Base-by-base conservation (phyloP, 2,888 invertebrate genomes). In the Epistrophe grossulariae region DNA sequence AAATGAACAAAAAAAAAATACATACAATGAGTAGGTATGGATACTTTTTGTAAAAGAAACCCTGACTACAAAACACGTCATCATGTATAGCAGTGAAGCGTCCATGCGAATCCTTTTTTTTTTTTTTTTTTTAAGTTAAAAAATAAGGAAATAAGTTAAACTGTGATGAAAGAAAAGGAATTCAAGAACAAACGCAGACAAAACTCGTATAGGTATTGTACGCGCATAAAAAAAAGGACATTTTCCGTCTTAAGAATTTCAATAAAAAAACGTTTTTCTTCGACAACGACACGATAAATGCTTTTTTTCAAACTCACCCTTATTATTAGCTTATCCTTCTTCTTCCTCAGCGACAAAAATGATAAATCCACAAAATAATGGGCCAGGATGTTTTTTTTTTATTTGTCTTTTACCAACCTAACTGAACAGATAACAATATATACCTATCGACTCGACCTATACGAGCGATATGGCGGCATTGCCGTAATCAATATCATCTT, bases 211-310 rank as follows among this genome's bases (percentile, higher is more conserved):
- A 15, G 24, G 24, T 24, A 5, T 5, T n/a, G 17, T 8, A 40
- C 11, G 66, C 17, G 35, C 35, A 35, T 35, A 68, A 13, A 68
- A n/a, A 68, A 66, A 68, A 68, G 68, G 50, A 68, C 10, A 50
- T 50, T 50, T 38, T 59, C 5, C 24, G 38, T 38, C 45, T 35
- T 7, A 15, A 17, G 60, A 62, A 70, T 68, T 45, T 48, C 40
- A 45, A 71, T 76, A 76, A 76, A 70, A 62, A 59, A 80, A 35
- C 17, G 17, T 80, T 68, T 60, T 66, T 45, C 55, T 28, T 50
- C 60, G 60, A 60, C 40, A 59, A 60, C n/a, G 45, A 66, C 17
- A 68, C 48, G 35, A 50, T 71, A 76, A 77, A 70, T 71, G 50
- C 55, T 71, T 77, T 43, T 71, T 71, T 13, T 64, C 15, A 40